These are phyloP conservation scores for Setophaga coronata DNA, from an alignment of 2,113 vertebrate species.

Conservation along the genomic window DNA sequence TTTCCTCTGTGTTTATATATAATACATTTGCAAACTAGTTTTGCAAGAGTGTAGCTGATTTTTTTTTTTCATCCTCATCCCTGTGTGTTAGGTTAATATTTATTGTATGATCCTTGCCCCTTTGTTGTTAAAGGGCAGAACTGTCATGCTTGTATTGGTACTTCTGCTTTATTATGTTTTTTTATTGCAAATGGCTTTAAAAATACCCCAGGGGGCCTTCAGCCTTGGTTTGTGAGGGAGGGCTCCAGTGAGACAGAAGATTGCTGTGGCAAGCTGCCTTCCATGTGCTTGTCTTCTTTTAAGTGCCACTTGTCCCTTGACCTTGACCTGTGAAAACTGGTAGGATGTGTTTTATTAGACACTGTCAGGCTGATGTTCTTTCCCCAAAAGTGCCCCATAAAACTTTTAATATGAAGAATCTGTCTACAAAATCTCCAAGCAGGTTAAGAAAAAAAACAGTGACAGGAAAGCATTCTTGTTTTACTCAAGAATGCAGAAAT, in stretches of 20 bases:
- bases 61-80: neutral
- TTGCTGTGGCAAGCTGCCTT: neutral
- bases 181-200: neutral
- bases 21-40: neutral
- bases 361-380: neutral
- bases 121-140: neutral
- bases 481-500: neutral
- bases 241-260: neutral
- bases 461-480: neutral
- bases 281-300: neutral
- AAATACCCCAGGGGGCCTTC: neutral
- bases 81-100: neutral
- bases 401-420: neutral
- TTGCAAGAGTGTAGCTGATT: neutral
- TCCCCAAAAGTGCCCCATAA: neutral
- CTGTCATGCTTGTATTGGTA: neutral
- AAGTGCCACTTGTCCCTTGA: neutral
- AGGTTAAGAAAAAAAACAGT: neutral
- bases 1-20: neutral
- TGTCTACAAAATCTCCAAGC: neutral
- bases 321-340: neutral
- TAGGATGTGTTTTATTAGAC: neutral
- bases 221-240: neutral
- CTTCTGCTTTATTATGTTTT: neutral
- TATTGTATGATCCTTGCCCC: neutral